Evolutionary conservation across 2,113 vertebrate species (phyloP).

Genomic region (Gadus macrocephalus): DNA sequence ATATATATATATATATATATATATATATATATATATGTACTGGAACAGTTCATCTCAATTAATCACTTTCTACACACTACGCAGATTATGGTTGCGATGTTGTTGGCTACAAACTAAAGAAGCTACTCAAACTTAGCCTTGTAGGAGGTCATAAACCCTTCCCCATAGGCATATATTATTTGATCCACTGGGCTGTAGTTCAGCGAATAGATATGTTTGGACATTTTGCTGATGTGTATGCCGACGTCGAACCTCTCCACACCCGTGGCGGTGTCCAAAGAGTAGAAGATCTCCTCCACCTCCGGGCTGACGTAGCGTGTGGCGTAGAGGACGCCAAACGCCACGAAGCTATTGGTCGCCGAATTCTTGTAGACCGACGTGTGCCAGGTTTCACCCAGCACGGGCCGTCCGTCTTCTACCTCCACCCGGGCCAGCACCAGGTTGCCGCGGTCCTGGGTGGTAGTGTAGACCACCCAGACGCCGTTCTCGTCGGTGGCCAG

Average conservation of each 20-base stretch:
- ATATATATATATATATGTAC: background rate
- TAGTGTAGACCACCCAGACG: conserved; percentile 67
- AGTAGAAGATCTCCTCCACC: conserved; percentile 72
- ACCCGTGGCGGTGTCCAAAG: conserved; percentile 57
- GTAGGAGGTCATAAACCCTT: conserved; percentile 56
- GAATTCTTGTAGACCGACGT: conserved; percentile 68
- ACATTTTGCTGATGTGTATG: conserved; percentile 61
- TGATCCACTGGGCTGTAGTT: conserved; percentile 71
- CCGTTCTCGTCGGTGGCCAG: conserved; percentile 70
- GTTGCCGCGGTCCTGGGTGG: conserved; percentile 60
- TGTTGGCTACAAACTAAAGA: background rate
- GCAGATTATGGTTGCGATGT: background rate
- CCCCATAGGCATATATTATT: conserved; percentile 62
- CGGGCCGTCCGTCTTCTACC: background rate
- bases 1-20: too few relatives aligned
- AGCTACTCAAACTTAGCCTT: conserved; percentile 39
- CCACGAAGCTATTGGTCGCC: conserved; percentile 71
- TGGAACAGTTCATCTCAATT: background rate
- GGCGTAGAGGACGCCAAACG: conserved; percentile 68
- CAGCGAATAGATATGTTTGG: conserved; percentile 58
- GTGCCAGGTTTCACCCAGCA: conserved; percentile 52
- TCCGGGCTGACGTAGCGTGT: conserved; percentile 55
- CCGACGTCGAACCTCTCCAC: conserved; percentile 58
- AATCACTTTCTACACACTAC: background rate
- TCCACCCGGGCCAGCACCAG: conserved; percentile 62